These are phyloP conservation scores for Acheta domesticus DNA, from an alignment of 2,888 invertebrate genomes.

Conservation along the genomic window DNA sequence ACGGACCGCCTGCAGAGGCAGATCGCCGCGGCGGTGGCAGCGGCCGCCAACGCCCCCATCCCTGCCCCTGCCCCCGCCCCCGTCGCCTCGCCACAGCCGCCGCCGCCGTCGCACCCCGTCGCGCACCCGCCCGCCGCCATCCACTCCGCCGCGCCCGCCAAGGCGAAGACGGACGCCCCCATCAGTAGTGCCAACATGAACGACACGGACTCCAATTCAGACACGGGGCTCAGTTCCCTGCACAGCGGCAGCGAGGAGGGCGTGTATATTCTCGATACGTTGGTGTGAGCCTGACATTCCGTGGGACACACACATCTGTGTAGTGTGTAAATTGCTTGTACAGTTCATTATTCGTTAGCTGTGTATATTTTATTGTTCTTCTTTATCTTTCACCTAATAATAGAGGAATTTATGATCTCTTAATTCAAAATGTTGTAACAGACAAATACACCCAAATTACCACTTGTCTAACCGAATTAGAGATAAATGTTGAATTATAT, in stretches of 20 bases:
- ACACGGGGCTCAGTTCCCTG: constrained; percentile 52
- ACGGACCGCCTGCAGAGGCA: constrained; percentile 37
- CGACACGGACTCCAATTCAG: constrained; percentile 51
- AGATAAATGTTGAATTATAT: constrained; percentile 18
- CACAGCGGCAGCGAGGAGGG: constrained; percentile 49
- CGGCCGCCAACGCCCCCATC: background rate
- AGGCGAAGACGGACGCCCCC: background rate
- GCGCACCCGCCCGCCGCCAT: constrained; percentile 20
- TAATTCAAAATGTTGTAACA: background rate
- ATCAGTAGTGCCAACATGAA: constrained; percentile 35
- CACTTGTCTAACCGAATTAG: constrained; percentile 10
- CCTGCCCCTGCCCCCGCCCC: too few relatives aligned
- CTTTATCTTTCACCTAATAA: too few relatives aligned
- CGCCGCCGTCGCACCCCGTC: background rate
- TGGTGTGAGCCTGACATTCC: constrained; percentile 41
- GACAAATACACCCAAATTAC: background rate
- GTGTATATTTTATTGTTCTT: too few relatives aligned
- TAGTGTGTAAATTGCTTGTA: too few relatives aligned
- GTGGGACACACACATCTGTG: too few relatives aligned
- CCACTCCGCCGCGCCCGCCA: constrained; percentile 20
- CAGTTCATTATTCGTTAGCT: too few relatives aligned
- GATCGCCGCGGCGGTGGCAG: constrained; percentile 30
- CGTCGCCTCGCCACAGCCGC: background rate
- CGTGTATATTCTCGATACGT: constrained; percentile 45
- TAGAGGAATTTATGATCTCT: background rate